Evolutionary conservation across 2,888 invertebrate genomes (phyloP).

Genomic region (Hyalella azteca): DNA sequence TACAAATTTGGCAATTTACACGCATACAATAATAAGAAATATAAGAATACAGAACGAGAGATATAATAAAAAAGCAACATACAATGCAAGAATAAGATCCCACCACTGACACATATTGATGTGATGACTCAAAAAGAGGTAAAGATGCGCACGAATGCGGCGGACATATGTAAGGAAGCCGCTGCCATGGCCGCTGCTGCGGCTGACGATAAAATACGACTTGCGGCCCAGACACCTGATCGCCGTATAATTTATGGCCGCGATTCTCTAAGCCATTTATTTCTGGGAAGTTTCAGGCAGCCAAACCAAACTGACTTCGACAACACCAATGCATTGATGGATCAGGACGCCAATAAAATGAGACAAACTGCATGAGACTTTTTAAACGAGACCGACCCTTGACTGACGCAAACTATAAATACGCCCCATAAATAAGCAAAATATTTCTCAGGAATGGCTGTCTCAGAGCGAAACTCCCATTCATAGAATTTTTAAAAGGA

Average conservation of each 20-base stretch:
- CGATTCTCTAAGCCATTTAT: constrained; percentile 6
- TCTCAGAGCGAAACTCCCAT: too few species aligned
- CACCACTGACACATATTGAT: background rate
- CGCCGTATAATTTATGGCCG: background rate
- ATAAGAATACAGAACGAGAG: too few species aligned
- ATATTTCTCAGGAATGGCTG: too few species aligned
- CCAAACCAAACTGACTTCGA: background rate
- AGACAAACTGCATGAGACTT: too few species aligned
- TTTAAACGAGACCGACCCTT: too few species aligned
- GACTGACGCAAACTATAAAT: too few species aligned
- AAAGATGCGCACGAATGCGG: background rate
- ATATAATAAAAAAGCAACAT: too few species aligned
- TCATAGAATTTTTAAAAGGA: too few species aligned
- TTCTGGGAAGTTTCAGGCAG: background rate
- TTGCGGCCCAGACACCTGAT: constrained; percentile 30
- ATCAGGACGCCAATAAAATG: too few species aligned
- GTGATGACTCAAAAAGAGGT: background rate
- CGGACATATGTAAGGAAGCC: background rate
- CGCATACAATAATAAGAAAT: too few species aligned
- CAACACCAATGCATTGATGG: background rate
- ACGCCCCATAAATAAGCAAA: too few species aligned
- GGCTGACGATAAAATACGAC: constrained; percentile 28
- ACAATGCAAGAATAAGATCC: background rate
- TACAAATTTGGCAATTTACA: too few species aligned
- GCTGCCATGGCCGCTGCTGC: constrained; percentile 7